Evolutionary conservation across 2,797 vertebrate genomes (phyloP).

Genomic region (Sebastes cheni): DNA sequence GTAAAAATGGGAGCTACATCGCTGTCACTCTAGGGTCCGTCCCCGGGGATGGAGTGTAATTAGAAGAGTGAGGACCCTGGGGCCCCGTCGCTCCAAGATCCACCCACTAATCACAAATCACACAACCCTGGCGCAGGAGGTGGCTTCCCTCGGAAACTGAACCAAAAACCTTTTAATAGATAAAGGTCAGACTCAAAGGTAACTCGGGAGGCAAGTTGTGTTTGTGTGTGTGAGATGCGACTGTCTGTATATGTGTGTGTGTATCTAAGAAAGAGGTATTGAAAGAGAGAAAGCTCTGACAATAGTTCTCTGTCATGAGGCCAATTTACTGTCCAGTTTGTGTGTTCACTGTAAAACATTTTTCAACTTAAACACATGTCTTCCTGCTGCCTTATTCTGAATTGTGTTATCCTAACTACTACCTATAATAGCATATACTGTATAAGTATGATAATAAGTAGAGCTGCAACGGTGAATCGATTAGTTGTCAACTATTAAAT

Average conservation of each 20-base stretch:
- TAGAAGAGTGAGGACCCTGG: constrained; percentile 79
- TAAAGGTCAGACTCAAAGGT: constrained; percentile 81
- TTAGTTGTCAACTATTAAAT: no score
- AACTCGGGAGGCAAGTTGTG: constrained; percentile 42
- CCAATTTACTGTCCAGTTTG: background rate
- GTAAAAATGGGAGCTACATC: constrained; percentile 80
- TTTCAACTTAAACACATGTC: background rate
- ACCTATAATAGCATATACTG: background rate
- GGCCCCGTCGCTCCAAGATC: constrained; percentile 77
- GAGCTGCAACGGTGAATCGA: background rate
- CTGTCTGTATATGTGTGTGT: background rate
- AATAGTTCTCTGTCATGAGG: background rate
- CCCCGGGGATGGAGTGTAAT: constrained; percentile 83
- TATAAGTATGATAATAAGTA: background rate
- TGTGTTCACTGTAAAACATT: background rate
- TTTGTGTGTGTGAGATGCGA: constrained; percentile 11
- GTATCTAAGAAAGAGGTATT: background rate
- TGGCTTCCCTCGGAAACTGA: constrained; percentile 81
- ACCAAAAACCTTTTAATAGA: constrained; percentile 81
- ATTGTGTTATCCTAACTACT: background rate
- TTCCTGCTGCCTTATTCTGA: background rate
- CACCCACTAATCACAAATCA: constrained; percentile 85
- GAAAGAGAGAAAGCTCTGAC: background rate
- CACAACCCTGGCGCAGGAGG: constrained; percentile 67
- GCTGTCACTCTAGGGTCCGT: constrained; percentile 79